Percentiles rank a stretch among this genome's conserved stretches.
Conservation (phyloP, 2,797 vertebrate genomes). For the Sebastes itinus region DNA sequence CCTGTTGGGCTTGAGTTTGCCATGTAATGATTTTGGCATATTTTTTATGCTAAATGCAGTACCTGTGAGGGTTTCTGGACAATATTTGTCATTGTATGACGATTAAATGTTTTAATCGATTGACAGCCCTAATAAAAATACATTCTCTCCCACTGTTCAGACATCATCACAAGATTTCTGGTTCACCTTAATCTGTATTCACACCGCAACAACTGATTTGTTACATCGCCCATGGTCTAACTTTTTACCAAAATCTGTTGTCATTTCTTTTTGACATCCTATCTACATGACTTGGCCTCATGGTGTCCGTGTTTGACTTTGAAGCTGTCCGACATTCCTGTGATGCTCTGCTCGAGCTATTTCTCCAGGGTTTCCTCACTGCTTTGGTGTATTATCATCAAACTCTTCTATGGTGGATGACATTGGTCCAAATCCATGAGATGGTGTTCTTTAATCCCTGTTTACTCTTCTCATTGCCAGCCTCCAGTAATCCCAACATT, state of each 20-base stretch:
- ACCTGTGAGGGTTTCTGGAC: background rate
- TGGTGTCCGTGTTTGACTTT: background rate
- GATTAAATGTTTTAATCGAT: background rate
- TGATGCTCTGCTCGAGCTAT: slow-evolving; percentile 3
- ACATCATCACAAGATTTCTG: background rate
- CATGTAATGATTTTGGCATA: too few relatives aligned
- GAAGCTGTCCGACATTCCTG: background rate
- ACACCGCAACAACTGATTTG: background rate
- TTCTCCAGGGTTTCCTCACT: slow-evolving; percentile 7
- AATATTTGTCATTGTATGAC: too few relatives aligned
- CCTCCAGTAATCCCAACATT: background rate
- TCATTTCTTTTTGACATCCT: background rate
- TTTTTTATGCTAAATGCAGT: background rate
- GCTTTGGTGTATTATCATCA: slow-evolving; percentile 2
- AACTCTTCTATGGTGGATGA: slow-evolving; percentile 1
- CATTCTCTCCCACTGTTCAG: background rate
- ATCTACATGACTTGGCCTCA: background rate
- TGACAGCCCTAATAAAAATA: background rate
- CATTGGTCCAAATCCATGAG: slow-evolving; percentile 17
- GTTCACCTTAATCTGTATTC: background rate
- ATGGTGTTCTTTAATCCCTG: slow-evolving; percentile 18
- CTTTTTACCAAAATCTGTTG: background rate
- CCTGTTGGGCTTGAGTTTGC: too few relatives aligned
- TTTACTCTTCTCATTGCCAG: slow-evolving; percentile 9
- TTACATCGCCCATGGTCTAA: background rate